Conservation (phyloP, 2,888 invertebrate genomes). For the Phasia obesa region DNA sequence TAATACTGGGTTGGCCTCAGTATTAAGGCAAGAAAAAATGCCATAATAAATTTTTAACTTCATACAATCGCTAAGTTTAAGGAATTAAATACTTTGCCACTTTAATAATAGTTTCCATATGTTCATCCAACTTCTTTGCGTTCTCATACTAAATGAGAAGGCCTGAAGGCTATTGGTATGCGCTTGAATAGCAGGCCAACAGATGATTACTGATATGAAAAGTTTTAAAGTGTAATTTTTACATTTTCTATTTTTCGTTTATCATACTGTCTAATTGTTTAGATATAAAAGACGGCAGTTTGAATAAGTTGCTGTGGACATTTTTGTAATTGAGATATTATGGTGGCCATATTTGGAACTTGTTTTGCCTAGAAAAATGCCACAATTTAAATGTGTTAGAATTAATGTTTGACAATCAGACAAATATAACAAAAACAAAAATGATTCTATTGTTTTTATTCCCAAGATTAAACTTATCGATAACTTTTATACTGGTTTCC, state of each 20-base stretch:
- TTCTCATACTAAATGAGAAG: slow-evolving; percentile 30
- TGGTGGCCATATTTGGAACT: not conserved
- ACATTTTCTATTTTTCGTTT: slow-evolving; percentile 44
- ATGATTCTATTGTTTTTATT: not conserved
- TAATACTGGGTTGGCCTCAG: slow-evolving; percentile 21
- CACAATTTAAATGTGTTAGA: slow-evolving; percentile 29
- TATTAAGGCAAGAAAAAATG: slow-evolving; percentile 29
- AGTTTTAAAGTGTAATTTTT: slow-evolving; percentile 42
- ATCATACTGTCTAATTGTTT: slow-evolving; percentile 58
- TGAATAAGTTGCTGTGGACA: slow-evolving; percentile 19
- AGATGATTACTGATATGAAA: slow-evolving; percentile 30
- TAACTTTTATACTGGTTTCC: not conserved
- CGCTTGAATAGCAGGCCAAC: not conserved
- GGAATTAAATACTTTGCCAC: slow-evolving; percentile 61
- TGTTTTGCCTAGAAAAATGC: slow-evolving; percentile 23
- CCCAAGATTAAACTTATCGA: not conserved
- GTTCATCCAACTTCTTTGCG: slow-evolving; percentile 58
- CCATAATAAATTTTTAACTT: slow-evolving; percentile 71
- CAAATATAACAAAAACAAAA: not conserved
- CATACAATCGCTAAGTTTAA: slow-evolving; percentile 61
- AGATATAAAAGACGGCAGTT: slow-evolving; percentile 38
- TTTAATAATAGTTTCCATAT: slow-evolving; percentile 60
- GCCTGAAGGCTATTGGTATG: slow-evolving; percentile 12
- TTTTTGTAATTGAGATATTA: slow-evolving; percentile 35
- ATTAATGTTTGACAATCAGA: not conserved